A percentile compares a stretch with the other conserved stretches of the same genome.
phyloP scores from a whole-genome alignment of 2,113 vertebrate genomes.

The Micromys minutus region DNA sequence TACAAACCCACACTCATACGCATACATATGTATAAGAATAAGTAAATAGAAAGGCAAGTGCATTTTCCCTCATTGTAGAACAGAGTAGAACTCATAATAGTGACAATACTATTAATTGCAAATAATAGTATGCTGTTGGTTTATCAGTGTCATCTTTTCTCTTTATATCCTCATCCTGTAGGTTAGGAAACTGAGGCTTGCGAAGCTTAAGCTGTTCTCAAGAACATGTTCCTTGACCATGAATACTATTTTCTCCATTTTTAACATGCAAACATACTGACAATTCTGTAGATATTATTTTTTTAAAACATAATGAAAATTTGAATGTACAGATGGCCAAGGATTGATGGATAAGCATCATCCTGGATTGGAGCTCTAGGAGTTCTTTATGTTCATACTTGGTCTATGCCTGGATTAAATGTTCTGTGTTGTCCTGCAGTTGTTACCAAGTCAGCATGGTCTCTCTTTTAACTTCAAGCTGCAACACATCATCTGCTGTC shows the following conservation, averaged over 20 bases:
- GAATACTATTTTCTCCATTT: neutral
- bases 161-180: neutral
- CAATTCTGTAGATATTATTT: neutral
- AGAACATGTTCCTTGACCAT: neutral
- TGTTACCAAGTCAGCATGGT: neutral
- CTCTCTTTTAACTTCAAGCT: neutral
- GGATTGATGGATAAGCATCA: neutral
- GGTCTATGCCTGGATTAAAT: neutral
- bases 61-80: neutral
- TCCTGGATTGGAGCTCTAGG: neutral
- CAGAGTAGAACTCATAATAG: neutral
- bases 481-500: neutral
- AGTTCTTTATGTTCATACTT: neutral
- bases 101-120: neutral
- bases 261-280: constrained; percentile 15
- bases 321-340: neutral
- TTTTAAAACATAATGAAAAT: neutral
- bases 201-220: neutral
- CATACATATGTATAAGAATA: too few species aligned
- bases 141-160: constrained; percentile 9
- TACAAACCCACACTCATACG: neutral
- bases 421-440: neutral
- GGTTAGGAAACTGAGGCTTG: neutral
- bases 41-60: neutral
- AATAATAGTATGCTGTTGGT: neutral